These are phyloP conservation scores for Hermetia illucens DNA, from an alignment of 1,140 invertebrate genomes.

Conservation along the genomic window DNA sequence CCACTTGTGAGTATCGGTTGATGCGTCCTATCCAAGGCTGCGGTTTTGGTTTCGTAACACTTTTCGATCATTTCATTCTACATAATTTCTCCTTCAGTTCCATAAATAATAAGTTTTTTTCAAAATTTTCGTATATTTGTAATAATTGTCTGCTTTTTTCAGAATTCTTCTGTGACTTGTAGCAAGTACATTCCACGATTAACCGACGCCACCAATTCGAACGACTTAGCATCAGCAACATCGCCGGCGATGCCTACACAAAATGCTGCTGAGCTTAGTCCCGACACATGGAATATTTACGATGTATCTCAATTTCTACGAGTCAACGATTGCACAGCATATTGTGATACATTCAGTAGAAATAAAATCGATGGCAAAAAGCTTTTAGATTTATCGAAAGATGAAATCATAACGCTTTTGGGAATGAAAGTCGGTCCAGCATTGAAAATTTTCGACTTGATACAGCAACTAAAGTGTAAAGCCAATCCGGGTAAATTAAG, in stretches of 20 bases:
- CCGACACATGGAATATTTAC: slow-evolving; percentile 61
- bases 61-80: no score
- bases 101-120: neutral
- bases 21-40: no score
- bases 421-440: slow-evolving; percentile 90
- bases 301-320: slow-evolving; percentile 80
- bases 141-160: slow-evolving; percentile 8
- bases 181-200: slow-evolving; percentile 30
- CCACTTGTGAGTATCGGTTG: no score
- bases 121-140: neutral
- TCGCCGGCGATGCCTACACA: slow-evolving; percentile 6
- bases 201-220: slow-evolving; percentile 14
- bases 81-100: slow-evolving; percentile 18
- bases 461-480: slow-evolving; percentile 60
- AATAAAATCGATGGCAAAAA: slow-evolving; percentile 64
- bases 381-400: slow-evolving; percentile 68
- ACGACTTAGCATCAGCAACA: slow-evolving; percentile 10
- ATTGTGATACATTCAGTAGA: slow-evolving; percentile 66
- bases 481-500: slow-evolving; percentile 26
- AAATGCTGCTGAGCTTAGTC: slow-evolving; percentile 42
- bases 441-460: slow-evolving; percentile 82
- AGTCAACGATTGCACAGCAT: slow-evolving; percentile 78
- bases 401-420: slow-evolving; percentile 76
- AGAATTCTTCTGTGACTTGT: slow-evolving; percentile 24
- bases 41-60: no score